Evolutionary conservation across 1,140 invertebrate species (phyloP).

Genomic region (Homalodisca vitripennis): DNA sequence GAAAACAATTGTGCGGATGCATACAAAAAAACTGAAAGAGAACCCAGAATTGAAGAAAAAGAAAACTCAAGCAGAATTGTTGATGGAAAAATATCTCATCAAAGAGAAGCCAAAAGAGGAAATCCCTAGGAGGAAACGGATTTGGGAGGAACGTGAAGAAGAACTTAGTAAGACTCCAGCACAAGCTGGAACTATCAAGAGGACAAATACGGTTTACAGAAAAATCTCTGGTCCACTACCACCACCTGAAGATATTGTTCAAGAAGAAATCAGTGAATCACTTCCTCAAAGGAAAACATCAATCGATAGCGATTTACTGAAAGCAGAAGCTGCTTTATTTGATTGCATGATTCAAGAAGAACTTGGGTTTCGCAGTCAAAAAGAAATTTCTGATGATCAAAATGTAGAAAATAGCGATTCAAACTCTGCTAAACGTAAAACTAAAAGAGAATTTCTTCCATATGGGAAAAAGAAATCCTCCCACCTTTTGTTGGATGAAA

Average conservation of each 20-base stretch:
- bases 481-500: background rate
- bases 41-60: conserved; percentile 44
- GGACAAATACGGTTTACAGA: conserved; percentile 5
- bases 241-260: background rate
- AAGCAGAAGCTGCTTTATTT: conserved; percentile 46
- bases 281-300: conserved; percentile 32
- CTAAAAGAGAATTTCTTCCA: background rate
- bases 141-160: conserved; percentile 17
- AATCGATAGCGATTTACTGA: conserved; percentile 35
- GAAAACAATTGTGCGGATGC: conserved; percentile 67
- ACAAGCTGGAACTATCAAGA: conserved; percentile 34
- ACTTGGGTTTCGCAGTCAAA: conserved; percentile 23
- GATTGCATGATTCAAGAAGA: conserved; percentile 52
- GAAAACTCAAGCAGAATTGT: conserved; percentile 66
- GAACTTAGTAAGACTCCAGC: conserved; percentile 3
- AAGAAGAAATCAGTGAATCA: background rate
- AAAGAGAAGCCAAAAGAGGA: conserved; percentile 57
- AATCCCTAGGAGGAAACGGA: conserved; percentile 39
- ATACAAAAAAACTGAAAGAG: conserved; percentile 51
- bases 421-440: conserved; percentile 1
- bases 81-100: conserved; percentile 74
- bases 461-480: conserved; percentile 3
- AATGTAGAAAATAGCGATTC: background rate
- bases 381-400: background rate
- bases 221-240: conserved; percentile 2